A percentile compares a stretch with the other conserved stretches of the same genome.
phyloP scores from a whole-genome alignment of 2,888 invertebrate species.

The Cinara cedri region DNA sequence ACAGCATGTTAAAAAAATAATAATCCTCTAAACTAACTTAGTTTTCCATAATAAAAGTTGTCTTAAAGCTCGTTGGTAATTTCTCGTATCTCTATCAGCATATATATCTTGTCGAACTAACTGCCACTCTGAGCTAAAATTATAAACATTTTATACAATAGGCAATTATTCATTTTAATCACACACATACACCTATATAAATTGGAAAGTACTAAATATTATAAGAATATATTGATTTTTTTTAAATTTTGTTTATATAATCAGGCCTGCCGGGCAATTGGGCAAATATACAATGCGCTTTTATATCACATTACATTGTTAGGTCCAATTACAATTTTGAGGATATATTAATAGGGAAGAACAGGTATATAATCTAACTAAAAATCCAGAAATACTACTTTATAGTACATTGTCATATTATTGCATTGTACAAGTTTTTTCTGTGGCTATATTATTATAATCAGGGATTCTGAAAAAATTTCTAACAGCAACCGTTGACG shows the following conservation, averaged over 20 bases:
- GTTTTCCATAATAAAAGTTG: conserved; percentile 41
- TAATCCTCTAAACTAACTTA: conserved; percentile 9
- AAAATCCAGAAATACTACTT: too few species aligned
- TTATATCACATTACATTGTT: neutral
- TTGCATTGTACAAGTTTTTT: too few species aligned
- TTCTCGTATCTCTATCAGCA: neutral
- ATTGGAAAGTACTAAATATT: neutral
- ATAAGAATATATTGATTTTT: neutral
- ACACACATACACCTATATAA: neutral
- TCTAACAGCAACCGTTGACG: too few species aligned
- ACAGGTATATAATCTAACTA: too few species aligned
- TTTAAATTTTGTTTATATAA: neutral
- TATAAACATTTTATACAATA: neutral
- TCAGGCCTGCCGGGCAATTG: too few species aligned
- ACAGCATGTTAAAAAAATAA: neutral
- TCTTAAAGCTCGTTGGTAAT: conserved; percentile 44
- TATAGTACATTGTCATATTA: too few species aligned
- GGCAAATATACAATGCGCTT: too few species aligned
- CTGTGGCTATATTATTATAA: too few species aligned
- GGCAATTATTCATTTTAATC: neutral
- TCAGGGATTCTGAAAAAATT: too few species aligned
- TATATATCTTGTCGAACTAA: conserved; percentile 36
- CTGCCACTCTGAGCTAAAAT: conserved; percentile 50
- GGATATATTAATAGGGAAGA: too few species aligned
- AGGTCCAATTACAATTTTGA: neutral